These are phyloP conservation scores for Desmodus rotundus DNA, from an alignment of 2,113 vertebrate species.

Conservation along the genomic window DNA sequence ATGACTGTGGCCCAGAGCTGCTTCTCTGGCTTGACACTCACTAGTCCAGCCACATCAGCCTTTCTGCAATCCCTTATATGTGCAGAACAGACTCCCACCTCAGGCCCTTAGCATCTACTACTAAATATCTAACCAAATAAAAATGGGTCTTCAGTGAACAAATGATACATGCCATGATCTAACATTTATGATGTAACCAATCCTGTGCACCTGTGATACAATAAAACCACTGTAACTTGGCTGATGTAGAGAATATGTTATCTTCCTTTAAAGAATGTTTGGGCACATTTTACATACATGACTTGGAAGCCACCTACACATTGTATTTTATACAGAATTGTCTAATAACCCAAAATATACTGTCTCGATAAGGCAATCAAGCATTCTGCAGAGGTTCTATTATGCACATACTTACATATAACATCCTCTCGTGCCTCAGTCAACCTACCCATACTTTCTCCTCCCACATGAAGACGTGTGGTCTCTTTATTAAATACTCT, in stretches of 20 bases:
- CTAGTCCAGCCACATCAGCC: not conserved
- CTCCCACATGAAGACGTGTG: not conserved
- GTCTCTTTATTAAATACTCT: conserved; percentile 19
- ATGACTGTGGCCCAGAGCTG: not conserved
- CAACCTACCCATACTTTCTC: not conserved
- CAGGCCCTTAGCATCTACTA: not conserved
- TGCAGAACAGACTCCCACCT: not conserved
- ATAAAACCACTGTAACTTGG: not conserved
- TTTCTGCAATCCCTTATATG: not conserved
- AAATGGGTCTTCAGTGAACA: not conserved
- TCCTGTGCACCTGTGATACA: not conserved
- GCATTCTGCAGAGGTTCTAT: not conserved
- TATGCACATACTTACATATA: not conserved
- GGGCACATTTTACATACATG: not conserved
- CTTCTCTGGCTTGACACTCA: not conserved
- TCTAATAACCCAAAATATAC: not conserved
- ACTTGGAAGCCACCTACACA: not conserved
- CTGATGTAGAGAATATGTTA: not conserved
- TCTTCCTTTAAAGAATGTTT: not conserved
- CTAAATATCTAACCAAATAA: not conserved
- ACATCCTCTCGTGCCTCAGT: not conserved
- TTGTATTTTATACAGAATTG: not conserved
- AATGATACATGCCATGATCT: not conserved
- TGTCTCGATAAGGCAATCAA: not conserved
- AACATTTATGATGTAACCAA: not conserved